A percentile compares a stretch with the other conserved stretches of the same genome.
These are phyloP conservation scores for Nematopogon swammerdamellus DNA, from an alignment of 2,888 invertebrate species.

Conservation along the genomic window DNA sequence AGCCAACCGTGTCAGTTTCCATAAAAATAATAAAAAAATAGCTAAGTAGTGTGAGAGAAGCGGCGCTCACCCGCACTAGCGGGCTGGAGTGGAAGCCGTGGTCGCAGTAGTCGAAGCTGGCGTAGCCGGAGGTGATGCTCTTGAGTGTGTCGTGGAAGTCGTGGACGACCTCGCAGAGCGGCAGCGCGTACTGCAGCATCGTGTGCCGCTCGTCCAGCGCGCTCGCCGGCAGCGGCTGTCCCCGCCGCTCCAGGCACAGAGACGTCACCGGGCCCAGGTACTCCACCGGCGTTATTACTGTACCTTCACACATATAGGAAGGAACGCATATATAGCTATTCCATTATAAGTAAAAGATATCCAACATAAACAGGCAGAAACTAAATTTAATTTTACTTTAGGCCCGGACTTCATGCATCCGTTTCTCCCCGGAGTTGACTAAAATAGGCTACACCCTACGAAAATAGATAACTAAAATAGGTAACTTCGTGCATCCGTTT, in stretches of 20 bases:
- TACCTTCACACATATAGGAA: conserved; percentile 52
- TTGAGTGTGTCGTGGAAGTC: conserved; percentile 95
- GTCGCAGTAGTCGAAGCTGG: conserved; percentile 92
- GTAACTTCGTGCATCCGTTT: no score
- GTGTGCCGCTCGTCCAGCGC: conserved; percentile 82
- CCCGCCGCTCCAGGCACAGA: conserved; percentile 71
- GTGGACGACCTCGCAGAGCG: conserved; percentile 89
- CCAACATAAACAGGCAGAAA: not conserved
- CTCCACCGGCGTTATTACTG: conserved; percentile 82
- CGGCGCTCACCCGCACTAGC: conserved; percentile 77
- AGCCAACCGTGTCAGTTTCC: no score
- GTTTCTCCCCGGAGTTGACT: no score
- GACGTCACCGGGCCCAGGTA: conserved; percentile 68
- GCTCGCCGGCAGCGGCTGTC: conserved; percentile 59
- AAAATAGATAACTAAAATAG: no score
- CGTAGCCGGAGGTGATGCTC: conserved; percentile 89
- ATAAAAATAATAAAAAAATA: no score
- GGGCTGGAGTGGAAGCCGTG: conserved; percentile 75
- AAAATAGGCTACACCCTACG: not conserved
- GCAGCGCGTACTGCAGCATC: conserved; percentile 79
- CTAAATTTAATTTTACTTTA: no score
- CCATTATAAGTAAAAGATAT: not conserved
- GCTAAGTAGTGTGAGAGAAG: no score
- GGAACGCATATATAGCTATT: no score
- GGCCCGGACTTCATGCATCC: no score